Evolutionary conservation across 2,113 vertebrate species (phyloP), one percentile per base, ranked within the genome.

Genomic region (Leucopsar rothschildi): DNA sequence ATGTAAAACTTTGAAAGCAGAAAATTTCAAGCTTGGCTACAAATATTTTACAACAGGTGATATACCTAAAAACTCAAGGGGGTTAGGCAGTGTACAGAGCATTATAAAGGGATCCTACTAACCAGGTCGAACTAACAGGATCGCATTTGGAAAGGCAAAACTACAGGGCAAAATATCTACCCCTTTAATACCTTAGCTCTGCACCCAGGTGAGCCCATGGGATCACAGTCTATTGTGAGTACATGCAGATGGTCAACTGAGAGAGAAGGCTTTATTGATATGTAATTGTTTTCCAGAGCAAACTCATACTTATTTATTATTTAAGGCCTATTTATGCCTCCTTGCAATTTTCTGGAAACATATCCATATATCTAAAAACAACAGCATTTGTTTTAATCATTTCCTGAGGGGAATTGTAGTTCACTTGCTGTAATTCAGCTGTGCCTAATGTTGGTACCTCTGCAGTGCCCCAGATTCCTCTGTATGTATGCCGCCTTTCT

Each of bases 381-480:
- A 11, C 33, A 81, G n/a, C 45, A 82, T 59, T 83, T 59, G 5
- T 92, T 95, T 95, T 70, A 49, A 22, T 71, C 11, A 8, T 85
- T 95, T 97, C 33, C 68, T 77, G 66, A 86, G 35, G 21, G 39
- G n/a, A 76, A 35, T 63, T 56, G 15, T 29, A 75, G 15, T 81
- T 95, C 56, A 44, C 90, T 90, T 96, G 39, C 57, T 82, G 77
- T 91, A 70, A 87, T n/a, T 96, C 61, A 82, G 11, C 60, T 90
- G 42, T 71, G 44, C 53, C 47, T 61, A 68, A 37, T 89, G 73
- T 57, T 79, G 19, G 21, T 61, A 60, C 52, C 47, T 77, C 57
- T 88, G 60, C 17, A 47, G 25, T 40, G 31, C 29, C 39, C 39
- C 72, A 81, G 55, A 69, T 52, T 64, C 49, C 65, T 10, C 33